phyloP scores from a whole-genome alignment of 2,888 invertebrate genomes.

The Himalopsyche japonica region DNA sequence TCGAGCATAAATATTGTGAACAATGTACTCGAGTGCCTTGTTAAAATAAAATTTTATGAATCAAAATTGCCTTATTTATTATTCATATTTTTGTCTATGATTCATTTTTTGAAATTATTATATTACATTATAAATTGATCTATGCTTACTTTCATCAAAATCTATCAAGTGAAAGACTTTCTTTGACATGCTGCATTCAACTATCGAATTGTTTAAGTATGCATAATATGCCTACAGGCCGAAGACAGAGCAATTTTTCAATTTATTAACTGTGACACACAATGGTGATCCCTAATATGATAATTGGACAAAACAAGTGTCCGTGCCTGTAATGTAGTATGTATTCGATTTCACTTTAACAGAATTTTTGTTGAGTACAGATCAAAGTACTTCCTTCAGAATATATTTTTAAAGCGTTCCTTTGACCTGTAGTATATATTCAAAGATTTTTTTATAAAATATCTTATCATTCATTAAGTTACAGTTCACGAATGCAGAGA shows the following conservation, averaged over 20 bases:
- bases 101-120: too few species aligned
- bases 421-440: neutral
- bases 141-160: too few species aligned
- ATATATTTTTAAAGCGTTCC: neutral
- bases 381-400: neutral
- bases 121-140: too few species aligned
- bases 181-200: neutral
- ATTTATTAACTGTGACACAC: conserved; percentile 5
- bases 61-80: too few species aligned
- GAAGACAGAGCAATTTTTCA: conserved; percentile 25
- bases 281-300: conserved; percentile 1
- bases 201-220: conserved; percentile 7
- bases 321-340: neutral
- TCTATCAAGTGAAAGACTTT: too few species aligned
- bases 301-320: neutral
- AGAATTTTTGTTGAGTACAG: neutral
- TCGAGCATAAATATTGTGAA: neutral
- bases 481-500: neutral
- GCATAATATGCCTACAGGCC: neutral
- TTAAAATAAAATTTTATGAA: neutral
- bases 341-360: neutral
- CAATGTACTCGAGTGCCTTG: neutral
- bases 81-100: too few species aligned
- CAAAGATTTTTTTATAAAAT: neutral
- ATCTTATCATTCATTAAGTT: neutral